Percentiles rank a stretch among this genome's conserved stretches.
phyloP scores from a whole-genome alignment of 2,797 vertebrate species.

The Neomorphus geoffroyi region DNA sequence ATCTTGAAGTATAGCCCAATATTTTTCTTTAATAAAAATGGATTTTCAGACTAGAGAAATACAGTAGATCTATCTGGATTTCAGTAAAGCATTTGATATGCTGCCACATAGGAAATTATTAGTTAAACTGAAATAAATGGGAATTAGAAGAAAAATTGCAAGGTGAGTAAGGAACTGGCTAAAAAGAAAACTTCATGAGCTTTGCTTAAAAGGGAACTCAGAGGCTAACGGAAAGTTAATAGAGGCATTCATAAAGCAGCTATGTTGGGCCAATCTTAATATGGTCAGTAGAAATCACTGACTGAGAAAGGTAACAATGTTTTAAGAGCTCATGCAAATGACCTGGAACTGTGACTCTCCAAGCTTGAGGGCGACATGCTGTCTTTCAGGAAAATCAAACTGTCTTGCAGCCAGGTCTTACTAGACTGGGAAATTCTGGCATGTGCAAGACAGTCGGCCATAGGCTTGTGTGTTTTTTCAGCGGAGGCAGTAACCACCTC shows the following conservation, averaged over 20 bases:
- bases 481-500: background rate
- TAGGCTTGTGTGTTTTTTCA: background rate
- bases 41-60: constrained; percentile 48
- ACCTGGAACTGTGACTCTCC: background rate
- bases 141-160: constrained; percentile 55
- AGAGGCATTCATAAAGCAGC: background rate
- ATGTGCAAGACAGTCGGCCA: fast-evolving
- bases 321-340: background rate
- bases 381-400: background rate
- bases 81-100: constrained; percentile 31
- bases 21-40: constrained; percentile 70
- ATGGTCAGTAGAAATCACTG: background rate
- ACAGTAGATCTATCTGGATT: constrained; percentile 55
- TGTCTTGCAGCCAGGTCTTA: background rate
- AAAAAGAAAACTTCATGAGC: background rate
- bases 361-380: background rate
- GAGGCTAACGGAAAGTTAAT: background rate
- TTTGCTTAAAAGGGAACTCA: background rate
- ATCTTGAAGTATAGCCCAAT: constrained; percentile 52
- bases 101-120: constrained; percentile 64
- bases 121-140: constrained; percentile 55
- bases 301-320: background rate
- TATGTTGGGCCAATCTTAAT: background rate
- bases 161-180: constrained; percentile 48
- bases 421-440: background rate